These are phyloP conservation scores for Champsocephalus gunnari DNA, from an alignment of 2,797 vertebrate genomes.

Conservation along the genomic window DNA sequence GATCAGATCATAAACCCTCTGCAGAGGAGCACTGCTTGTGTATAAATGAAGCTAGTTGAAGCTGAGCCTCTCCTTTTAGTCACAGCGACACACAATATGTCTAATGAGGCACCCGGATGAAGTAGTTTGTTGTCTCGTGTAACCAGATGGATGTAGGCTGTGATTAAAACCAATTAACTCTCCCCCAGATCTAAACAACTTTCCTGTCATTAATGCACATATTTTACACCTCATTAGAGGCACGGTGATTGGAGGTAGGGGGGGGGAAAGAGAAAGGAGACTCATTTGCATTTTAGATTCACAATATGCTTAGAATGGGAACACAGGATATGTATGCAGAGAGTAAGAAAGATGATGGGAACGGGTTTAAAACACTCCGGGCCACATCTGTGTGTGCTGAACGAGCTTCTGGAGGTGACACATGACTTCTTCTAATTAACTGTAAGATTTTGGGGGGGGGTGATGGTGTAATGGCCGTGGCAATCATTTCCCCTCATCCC, in stretches of 20 bases:
- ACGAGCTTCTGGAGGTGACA: constrained; percentile 79
- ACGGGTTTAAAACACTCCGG: constrained; percentile 79
- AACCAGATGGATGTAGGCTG: constrained; percentile 94
- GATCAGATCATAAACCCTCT: neutral
- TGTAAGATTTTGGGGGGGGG: constrained; percentile 42
- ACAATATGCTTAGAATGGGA: constrained; percentile 78
- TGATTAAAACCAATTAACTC: constrained; percentile 97
- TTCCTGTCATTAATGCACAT: constrained; percentile 90
- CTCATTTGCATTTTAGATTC: constrained; percentile 88
- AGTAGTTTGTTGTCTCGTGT: constrained; percentile 93
- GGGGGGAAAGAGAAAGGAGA: constrained; percentile 35
- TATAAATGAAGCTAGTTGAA: constrained; percentile 20
- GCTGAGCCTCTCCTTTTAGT: constrained; percentile 56
- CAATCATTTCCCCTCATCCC: constrained; percentile 34
- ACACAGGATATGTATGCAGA: constrained; percentile 56
- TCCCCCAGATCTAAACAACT: constrained; percentile 93
- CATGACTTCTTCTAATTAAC: constrained; percentile 86
- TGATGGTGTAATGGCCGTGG: constrained; percentile 52
- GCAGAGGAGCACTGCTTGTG: constrained; percentile 3
- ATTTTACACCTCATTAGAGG: constrained; percentile 92
- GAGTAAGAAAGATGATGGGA: constrained; percentile 50
- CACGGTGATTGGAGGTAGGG: constrained; percentile 79
- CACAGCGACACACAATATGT: constrained; percentile 86
- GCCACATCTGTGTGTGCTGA: constrained; percentile 84
- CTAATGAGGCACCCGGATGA: constrained; percentile 91